phyloP scores from a whole-genome alignment of 2,113 vertebrate genomes.

The Epinephelus moara region DNA sequence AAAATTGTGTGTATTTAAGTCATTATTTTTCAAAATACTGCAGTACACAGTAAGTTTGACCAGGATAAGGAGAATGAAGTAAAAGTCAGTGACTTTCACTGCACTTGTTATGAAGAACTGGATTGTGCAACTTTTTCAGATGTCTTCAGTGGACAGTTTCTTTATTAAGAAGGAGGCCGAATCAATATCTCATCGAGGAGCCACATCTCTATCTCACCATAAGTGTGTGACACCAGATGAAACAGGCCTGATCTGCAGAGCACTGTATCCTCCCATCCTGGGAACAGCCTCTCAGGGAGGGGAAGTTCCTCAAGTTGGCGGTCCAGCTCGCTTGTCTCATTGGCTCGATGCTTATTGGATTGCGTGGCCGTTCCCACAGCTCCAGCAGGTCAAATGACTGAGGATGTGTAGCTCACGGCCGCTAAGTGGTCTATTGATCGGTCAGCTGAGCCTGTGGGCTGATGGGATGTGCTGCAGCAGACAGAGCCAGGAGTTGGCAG shows the following conservation, averaged over 20 bases:
- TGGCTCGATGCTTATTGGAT: slow-evolving; percentile 72
- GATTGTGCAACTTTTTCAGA: not conserved
- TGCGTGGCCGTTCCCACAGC: slow-evolving; percentile 62
- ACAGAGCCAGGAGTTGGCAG: slow-evolving; percentile 29
- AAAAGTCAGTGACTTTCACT: not conserved
- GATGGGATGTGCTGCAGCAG: slow-evolving; percentile 61
- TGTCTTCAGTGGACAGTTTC: not conserved
- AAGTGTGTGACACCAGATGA: not conserved
- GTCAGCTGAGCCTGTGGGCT: slow-evolving; percentile 60
- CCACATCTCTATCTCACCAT: not conserved
- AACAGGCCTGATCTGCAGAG: slow-evolving; percentile 6
- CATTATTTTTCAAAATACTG: not conserved
- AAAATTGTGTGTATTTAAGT: not conserved
- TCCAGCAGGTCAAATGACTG: slow-evolving; percentile 74
- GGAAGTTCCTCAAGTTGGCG: slow-evolving; percentile 56
- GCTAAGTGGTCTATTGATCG: slow-evolving; percentile 75
- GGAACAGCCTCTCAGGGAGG: slow-evolving; percentile 5
- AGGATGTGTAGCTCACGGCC: slow-evolving; percentile 65
- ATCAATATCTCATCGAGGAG: not conserved
- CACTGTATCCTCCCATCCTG: not conserved
- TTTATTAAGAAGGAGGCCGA: not conserved
- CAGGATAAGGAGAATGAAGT: not conserved
- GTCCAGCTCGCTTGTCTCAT: slow-evolving; percentile 34
- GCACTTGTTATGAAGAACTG: not conserved
- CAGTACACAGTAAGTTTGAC: not conserved